These are phyloP conservation scores for Patagioenas fasciata DNA, from an alignment of 2,113 vertebrate species.

Conservation along the genomic window DNA sequence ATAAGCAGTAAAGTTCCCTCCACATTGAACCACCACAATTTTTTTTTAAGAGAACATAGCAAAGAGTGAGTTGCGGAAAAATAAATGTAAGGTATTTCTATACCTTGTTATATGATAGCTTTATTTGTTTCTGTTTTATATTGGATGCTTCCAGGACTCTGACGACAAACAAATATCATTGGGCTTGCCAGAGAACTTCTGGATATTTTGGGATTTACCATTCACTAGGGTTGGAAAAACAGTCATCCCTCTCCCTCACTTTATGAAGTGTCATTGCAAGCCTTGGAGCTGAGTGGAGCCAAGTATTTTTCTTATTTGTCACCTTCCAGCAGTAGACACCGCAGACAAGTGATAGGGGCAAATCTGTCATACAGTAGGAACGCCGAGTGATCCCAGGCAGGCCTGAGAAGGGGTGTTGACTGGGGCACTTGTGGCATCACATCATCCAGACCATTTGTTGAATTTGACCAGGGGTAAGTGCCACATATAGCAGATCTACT, in stretches of 20 bases:
- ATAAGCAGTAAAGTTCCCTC: not conserved
- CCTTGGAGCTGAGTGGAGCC: not conserved
- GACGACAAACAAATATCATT: not conserved
- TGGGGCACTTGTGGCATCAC: not conserved
- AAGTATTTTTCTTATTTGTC: not conserved
- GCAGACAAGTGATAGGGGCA: not conserved
- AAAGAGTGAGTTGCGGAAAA: not conserved
- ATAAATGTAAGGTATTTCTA: not conserved
- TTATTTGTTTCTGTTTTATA: not conserved
- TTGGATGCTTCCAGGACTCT: not conserved
- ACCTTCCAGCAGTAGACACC: not conserved
- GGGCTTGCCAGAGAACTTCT: not conserved
- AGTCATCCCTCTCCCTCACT: not conserved
- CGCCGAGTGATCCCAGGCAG: not conserved
- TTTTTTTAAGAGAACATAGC: not conserved
- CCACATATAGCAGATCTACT: not conserved
- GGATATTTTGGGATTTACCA: not conserved
- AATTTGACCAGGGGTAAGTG: not conserved
- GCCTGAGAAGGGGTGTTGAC: not conserved
- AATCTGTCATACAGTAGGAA: not conserved
- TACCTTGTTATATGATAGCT: not conserved
- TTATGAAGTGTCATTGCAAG: not conserved
- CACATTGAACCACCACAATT: not conserved
- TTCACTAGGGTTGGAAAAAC: not conserved
- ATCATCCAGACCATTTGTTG: not conserved